Base-by-base conservation (phyloP, 2,113 vertebrate genomes). In the Trogon surrucura region DNA sequence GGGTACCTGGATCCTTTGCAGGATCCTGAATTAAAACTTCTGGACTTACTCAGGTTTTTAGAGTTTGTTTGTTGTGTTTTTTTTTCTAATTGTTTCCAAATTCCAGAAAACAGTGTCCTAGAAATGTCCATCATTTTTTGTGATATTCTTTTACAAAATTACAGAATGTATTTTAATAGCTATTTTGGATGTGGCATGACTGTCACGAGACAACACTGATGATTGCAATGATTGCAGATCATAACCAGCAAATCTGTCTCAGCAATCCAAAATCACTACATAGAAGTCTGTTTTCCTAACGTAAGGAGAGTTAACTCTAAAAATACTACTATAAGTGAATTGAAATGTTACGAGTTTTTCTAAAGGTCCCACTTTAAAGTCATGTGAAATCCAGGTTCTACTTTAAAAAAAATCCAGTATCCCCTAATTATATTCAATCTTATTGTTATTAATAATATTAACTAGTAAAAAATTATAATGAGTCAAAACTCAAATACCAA, bases 341-440 rank as follows among this genome's bases (percentile, higher is more conserved):
- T 25, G 27, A 80, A 88, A 44, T 38, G 5, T 23, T 29, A 57
- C 34, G 21, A 8, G 4, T 87, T 87, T 73, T 44, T 16, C 17
- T 61, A 80, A 51, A 80, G 5, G 5, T 2, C 5, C 2, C 10
- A 23, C 11, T 72, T 14, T 44, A 25, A 74, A 58, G 7, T 45
- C 3, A 61, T n/a, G 9, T 41, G 10, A 80, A 82, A 62, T 64
- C 3, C 1, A 0, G 19, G 50, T 25, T 75, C 9, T 51, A 11
- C 30, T 67, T 91, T 72, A 22, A 67, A 85, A 90, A 92, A 53
- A 16, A 64, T 25, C 17, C 8, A 30, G 3, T n/a, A 72, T 0
- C 1, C 2, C 5, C 0, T 6, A 67, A 50, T 50, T 66, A 27
- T 51, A 5, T 8, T 47, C 6, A 75, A 41, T 23, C 2, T 79